Base-by-base conservation (phyloP, 2,113 vertebrate species). In the Menidia beryllina region DNA sequence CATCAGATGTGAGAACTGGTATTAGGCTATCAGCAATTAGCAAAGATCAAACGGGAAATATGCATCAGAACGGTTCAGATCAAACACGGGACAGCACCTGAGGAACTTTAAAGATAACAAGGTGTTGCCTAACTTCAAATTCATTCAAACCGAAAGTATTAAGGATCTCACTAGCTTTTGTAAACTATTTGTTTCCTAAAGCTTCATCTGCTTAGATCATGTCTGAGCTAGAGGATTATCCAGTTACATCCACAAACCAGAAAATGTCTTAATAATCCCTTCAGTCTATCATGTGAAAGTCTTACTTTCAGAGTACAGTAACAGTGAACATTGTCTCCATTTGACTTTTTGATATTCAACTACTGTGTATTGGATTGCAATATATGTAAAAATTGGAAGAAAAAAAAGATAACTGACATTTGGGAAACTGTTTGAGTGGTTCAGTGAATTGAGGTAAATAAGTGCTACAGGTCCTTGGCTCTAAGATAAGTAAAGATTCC, bases 21-120 rank as follows among this genome's bases (percentile, higher is more conserved):
- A 76, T 75, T 65, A 73, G 75, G 38, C 25, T 48, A 25, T 13
- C 41, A 50, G 66, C 72, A 43, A 77, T 79, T 20, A 25, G 19
- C 56, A 51, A 14, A 74, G 25, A 77, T 83, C 11, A 34, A 68
- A 71, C 48, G 45, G 17, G 25, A 65, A 49, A 26, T 30, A 38
- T 26, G 23, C 17, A 34, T 36, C 25, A 27, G n/a, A 39, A n/a
- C 1, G 10, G 26, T 34, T 24, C 4, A 26, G 51, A 38, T 73
- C 15, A 64, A 53, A 19, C 20, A 49, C 6, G 17, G 27, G 15
- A 39, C n/a, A 11, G 15, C 20, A 41, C 55, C 14, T 17, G 21
- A 24, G 7, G 1, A 39, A 9, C 36, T 20, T 38, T 15, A 14
- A 38, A 23, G 11, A 20, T 36, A 4, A 24, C 27, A 48, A 48